phyloP scores from a whole-genome alignment of 2,113 vertebrate genomes.

The Hypocryptadius cinnamomeus region DNA sequence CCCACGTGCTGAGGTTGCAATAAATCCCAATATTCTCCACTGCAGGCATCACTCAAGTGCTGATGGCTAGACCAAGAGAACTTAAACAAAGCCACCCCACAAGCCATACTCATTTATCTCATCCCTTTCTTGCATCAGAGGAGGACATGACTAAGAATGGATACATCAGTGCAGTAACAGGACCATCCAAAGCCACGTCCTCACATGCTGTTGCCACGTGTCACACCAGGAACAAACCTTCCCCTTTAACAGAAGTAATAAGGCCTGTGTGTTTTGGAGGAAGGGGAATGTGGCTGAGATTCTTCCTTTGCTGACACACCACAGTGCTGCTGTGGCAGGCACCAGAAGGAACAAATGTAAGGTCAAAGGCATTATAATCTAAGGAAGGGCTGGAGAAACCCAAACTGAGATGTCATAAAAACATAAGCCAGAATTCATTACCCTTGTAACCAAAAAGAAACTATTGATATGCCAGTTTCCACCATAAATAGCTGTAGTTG shows the following conservation, averaged over 20 bases:
- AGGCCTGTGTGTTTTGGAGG: neutral
- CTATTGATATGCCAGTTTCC: conserved; percentile 8
- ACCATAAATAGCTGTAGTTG: conserved; percentile 21
- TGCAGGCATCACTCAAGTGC: neutral
- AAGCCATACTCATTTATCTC: neutral
- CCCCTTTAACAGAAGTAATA: neutral
- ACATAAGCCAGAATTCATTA: conserved; percentile 19
- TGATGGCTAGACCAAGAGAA: neutral
- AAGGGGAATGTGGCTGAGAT: neutral
- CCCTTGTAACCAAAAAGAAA: conserved; percentile 14
- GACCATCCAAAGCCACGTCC: neutral
- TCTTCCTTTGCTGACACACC: neutral
- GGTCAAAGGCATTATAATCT: neutral
- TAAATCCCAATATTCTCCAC: neutral
- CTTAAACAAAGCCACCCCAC: neutral
- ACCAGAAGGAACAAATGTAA: conserved; percentile 5
- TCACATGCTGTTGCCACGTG: neutral
- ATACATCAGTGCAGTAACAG: neutral
- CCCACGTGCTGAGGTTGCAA: neutral
- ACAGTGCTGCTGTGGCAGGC: neutral
- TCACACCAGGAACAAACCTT: neutral
- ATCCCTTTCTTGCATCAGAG: neutral
- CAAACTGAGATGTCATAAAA: conserved; percentile 33
- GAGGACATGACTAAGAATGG: neutral
- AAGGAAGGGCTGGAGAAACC: neutral